Base-by-base conservation (phyloP, 2,797 vertebrate species). In the Lutra lutra region DNA sequence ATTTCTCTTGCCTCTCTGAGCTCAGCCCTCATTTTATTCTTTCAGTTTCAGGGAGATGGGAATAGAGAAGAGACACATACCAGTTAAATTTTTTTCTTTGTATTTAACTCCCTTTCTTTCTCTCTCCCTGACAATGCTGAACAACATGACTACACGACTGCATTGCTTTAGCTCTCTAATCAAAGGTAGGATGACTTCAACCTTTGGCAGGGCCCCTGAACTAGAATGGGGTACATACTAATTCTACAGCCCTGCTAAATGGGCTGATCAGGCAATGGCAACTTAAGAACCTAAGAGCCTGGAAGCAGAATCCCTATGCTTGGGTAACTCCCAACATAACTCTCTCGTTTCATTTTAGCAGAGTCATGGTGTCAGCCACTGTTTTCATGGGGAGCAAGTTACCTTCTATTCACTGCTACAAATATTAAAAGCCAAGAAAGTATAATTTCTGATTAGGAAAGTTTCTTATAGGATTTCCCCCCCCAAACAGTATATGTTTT, bases 71-170 rank as follows among this genome's bases (percentile, higher is more conserved):
- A 60, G 17, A 27, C 25, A 78, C 7, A 83, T 6, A 38, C 1
- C 38, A 13, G 21, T 51, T 25, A 18, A 46, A n/a, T 0, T 32
- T 21, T 27, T 68, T 60, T 48, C 43, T 86, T 60, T 72, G 32
- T 46, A 35, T 48, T 23, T 9, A 7, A 25, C 7, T 5, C 13
- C 13, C 4, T 48, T 43, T 12, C 9, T 25, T 3, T 13, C 5
- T 58, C n/a, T 40, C 3, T 17, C 62, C 29, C 23, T 73, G 79
- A 46, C 62, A 12, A 54, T 18, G 38, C 35, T 23, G 11, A 85
- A 3, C 51, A 2, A 11, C 78, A 32, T 1, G 1, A 2, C 32
- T 68, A 2, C 0, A 17, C 10, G 5, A 13, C 29, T 2, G 4
- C 43, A 7, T 10, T 58, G 38, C 8, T 38, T 21, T 38, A 23